Conservation (phyloP, 2,797 vertebrate species). For the Eospalax fontanierii region DNA sequence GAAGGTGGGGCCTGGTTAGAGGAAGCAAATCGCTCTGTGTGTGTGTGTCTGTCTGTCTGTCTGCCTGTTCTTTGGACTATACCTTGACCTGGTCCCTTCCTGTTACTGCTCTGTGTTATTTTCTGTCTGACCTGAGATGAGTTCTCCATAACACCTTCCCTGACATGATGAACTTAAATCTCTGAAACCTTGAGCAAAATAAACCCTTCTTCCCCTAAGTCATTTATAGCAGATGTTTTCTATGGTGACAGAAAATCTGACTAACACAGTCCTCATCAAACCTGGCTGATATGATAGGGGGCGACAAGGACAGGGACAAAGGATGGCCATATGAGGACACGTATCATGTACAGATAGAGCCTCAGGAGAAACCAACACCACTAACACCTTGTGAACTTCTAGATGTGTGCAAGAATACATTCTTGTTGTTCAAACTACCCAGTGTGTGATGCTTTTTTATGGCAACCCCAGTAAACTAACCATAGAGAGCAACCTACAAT, state of each 20-base stretch:
- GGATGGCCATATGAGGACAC: neutral
- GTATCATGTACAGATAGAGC: neutral
- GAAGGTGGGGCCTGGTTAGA: neutral
- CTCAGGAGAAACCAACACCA: neutral
- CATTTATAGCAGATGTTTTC: neutral
- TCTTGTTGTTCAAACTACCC: neutral
- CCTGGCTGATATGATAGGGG: neutral
- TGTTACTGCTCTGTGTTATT: neutral
- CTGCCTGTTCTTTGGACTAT: neutral
- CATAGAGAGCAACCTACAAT: neutral
- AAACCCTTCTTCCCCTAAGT: neutral
- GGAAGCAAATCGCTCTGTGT: neutral
- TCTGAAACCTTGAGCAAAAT: neutral
- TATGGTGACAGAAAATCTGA: neutral
- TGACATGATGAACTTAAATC: neutral
- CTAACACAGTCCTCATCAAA: neutral
- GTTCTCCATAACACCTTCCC: neutral
- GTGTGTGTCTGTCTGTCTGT: neutral
- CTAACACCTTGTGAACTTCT: rapidly evolving
- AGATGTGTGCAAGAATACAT: too few species aligned
- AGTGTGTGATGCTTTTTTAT: neutral
- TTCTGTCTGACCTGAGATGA: neutral
- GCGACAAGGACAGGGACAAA: neutral
- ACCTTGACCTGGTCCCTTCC: neutral
- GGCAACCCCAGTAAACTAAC: too few species aligned